These are phyloP conservation scores for Nomia melanderi DNA, from an alignment of 1,140 invertebrate genomes.

Conservation along the genomic window DNA sequence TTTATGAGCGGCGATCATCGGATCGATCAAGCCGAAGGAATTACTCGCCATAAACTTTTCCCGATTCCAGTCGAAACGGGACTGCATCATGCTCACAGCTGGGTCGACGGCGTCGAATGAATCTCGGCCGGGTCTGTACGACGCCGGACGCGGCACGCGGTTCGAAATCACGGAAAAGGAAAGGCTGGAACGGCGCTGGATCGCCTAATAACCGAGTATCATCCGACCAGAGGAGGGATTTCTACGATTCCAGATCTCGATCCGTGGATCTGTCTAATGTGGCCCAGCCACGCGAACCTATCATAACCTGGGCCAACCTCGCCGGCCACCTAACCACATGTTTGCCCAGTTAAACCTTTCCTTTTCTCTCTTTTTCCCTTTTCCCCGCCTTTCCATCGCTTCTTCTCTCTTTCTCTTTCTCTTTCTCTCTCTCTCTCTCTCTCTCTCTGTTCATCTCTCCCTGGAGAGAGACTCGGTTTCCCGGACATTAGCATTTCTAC, in stretches of 20 bases:
- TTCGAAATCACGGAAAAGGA: constrained; percentile 29
- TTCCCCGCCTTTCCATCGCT: background rate
- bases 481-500: background rate
- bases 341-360: constrained; percentile 67
- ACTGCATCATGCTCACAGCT: too few species aligned
- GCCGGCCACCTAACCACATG: constrained; percentile 68
- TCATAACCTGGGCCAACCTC: constrained; percentile 76
- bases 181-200: constrained; percentile 38
- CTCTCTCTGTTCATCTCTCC: too few species aligned
- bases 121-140: background rate
- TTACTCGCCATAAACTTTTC: constrained; percentile 49
- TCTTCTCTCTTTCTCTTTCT: background rate
- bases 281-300: constrained; percentile 78
- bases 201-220: constrained; percentile 67
- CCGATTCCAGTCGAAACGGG: too few species aligned
- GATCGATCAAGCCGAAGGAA: constrained; percentile 36
- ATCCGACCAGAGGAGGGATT: constrained; percentile 45
- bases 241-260: constrained; percentile 69
- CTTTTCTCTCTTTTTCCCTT: background rate
- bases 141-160: too few species aligned
- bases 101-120: background rate
- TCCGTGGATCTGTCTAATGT: constrained; percentile 73
- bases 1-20: constrained; percentile 8
- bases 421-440: background rate
- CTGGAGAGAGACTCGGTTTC: background rate